Evolutionary conservation across 2,113 vertebrate genomes (phyloP).

Genomic region (Syrmaticus mikado): DNA sequence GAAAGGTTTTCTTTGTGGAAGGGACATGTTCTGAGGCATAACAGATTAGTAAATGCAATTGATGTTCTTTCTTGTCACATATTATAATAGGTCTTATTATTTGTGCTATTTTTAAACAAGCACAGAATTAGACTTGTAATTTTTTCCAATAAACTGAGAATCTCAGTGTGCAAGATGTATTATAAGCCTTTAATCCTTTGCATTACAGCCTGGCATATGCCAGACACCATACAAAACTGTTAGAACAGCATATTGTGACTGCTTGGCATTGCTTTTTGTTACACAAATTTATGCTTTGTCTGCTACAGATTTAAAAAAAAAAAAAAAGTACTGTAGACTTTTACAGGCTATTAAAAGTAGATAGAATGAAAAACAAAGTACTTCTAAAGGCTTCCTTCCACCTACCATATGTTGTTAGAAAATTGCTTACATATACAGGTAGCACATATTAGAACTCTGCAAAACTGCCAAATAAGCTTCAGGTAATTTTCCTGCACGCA

Average conservation of each 20-base stretch:
- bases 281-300: background rate
- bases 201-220: background rate
- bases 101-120: conserved; percentile 53
- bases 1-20: conserved; percentile 29
- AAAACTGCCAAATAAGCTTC: conserved; percentile 40
- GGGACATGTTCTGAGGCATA: background rate
- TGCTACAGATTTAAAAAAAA: background rate
- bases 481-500: background rate
- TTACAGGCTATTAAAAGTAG: conserved; percentile 12
- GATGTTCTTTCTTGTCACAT: conserved; percentile 14
- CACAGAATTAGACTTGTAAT: background rate
- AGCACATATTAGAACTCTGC: background rate
- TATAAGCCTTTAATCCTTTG: background rate
- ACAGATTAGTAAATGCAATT: conserved; percentile 32
- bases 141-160: conserved; percentile 7
- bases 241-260: background rate
- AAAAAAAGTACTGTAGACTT: background rate
- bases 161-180: background rate
- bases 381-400: conserved; percentile 18
- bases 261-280: background rate
- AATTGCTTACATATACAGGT: conserved; percentile 37
- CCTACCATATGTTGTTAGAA: conserved; percentile 30
- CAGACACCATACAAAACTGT: conserved; percentile 14
- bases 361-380: background rate
- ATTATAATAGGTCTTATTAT: conserved; percentile 28